A percentile compares a stretch with the other conserved stretches of the same genome.
Evolutionary conservation across 2,113 vertebrate genomes (phyloP).

Genomic region (Carassius gibelio): DNA sequence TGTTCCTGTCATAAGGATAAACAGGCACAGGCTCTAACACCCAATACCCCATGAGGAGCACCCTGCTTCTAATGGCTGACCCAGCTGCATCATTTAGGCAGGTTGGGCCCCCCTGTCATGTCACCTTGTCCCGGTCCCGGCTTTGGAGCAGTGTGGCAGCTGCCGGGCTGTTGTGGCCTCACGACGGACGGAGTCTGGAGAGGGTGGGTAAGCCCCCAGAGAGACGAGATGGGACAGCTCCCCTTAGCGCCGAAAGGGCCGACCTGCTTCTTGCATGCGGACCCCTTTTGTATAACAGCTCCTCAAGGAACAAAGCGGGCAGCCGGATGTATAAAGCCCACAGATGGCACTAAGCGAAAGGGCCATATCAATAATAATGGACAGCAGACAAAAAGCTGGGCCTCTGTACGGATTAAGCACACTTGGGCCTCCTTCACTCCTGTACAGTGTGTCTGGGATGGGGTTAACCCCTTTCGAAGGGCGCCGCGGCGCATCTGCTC

Average conservation of each 20-base stretch:
- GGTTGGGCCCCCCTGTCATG: conserved; percentile 20
- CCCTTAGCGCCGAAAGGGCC: conserved; percentile 57
- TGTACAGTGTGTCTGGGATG: conserved; percentile 55
- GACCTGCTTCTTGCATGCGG: conserved; percentile 39
- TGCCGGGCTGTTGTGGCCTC: conserved; percentile 57
- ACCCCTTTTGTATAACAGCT: conserved; percentile 56
- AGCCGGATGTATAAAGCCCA: conserved; percentile 62
- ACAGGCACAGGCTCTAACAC: conserved; percentile 24
- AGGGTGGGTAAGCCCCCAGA: conserved; percentile 22
- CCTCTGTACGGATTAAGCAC: conserved; percentile 57
- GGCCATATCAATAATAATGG: conserved; percentile 62
- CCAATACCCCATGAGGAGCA: conserved; percentile 30
- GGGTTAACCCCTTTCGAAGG: conserved; percentile 57
- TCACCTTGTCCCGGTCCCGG: conserved; percentile 36
- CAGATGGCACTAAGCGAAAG: conserved; percentile 64
- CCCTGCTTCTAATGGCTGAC: conserved; percentile 41
- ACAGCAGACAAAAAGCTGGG: conserved; percentile 59
- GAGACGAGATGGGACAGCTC: conserved; percentile 52
- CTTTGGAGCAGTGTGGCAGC: conserved; percentile 45
- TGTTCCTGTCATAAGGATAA: conserved; percentile 40
- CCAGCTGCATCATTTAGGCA: conserved; percentile 55
- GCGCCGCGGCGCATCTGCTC: conserved; percentile 55
- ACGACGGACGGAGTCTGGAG: conserved; percentile 46
- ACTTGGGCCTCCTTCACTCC: conserved; percentile 58
- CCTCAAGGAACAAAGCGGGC: conserved; percentile 55